Evolutionary conservation across 92 coral and sea anemone genomes (phyloP).

Genomic region (Palythoa grandiflora): DNA sequence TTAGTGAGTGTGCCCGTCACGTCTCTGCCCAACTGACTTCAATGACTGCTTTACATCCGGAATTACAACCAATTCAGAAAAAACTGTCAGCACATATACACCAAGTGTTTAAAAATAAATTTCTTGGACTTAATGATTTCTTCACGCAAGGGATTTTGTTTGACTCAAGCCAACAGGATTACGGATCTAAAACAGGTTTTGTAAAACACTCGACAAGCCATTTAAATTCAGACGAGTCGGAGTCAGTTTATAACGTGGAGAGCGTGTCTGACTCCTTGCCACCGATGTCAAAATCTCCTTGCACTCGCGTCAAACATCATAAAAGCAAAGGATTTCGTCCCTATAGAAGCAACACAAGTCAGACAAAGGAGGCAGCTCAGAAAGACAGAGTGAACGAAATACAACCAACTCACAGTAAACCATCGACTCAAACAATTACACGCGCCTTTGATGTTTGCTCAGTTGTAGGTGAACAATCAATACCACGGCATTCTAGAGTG

Average conservation of each 20-base stretch:
- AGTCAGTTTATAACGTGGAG: not conserved
- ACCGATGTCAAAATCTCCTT: not conserved
- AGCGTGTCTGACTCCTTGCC: not conserved
- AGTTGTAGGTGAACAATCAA: not conserved
- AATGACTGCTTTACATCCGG: constrained; percentile 11
- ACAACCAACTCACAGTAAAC: not conserved
- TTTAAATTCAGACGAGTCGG: constrained; percentile 7
- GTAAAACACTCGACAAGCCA: not conserved
- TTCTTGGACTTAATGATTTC: not conserved
- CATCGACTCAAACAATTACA: not conserved
- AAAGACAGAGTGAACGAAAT: not conserved
- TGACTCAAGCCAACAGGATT: not conserved
- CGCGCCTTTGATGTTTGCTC: not conserved
- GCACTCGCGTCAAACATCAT: not conserved
- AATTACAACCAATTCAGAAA: constrained; percentile 6
- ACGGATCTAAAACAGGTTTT: not conserved
- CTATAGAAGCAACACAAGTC: not conserved
- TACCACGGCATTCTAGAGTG: not conserved
- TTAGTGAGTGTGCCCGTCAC: constrained; percentile 42
- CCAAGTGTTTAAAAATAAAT: constrained; percentile 15
- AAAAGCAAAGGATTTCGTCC: constrained; percentile 31
- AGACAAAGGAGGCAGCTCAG: not conserved
- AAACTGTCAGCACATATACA: constrained; percentile 22
- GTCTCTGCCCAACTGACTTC: constrained; percentile 24
- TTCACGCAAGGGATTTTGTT: not conserved